Percentiles rank a stretch among this genome's conserved stretches.
These are phyloP conservation scores for Pseudobourletiella spinata DNA, from an alignment of 1,140 invertebrate genomes.

Conservation along the genomic window DNA sequence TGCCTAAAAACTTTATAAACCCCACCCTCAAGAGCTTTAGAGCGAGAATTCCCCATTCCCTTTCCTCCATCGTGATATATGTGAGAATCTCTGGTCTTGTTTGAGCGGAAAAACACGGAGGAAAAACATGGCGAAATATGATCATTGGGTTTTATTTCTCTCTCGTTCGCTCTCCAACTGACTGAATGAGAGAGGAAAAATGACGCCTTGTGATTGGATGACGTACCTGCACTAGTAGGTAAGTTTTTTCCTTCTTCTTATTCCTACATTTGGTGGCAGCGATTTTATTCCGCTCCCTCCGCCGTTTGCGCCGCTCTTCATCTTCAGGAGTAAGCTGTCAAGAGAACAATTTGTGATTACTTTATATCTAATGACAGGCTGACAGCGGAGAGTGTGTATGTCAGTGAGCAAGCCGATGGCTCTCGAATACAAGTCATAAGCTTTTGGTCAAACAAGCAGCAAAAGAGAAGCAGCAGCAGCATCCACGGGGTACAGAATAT, in stretches of 20 bases:
- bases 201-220: background rate
- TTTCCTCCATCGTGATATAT: too few species aligned
- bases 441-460: background rate
- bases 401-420: background rate
- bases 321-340: slow-evolving; percentile 83
- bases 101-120: too few species aligned
- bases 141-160: slow-evolving; percentile 2
- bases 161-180: background rate
- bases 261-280: slow-evolving; percentile 89
- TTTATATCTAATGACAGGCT: slow-evolving; percentile 1
- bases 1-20: too few species aligned
- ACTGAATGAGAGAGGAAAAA: slow-evolving; percentile 1
- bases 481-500: too few species aligned
- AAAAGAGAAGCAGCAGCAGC: too few species aligned
- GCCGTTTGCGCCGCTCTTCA: slow-evolving; percentile 68
- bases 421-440: background rate
- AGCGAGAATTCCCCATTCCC: too few species aligned
- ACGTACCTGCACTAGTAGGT: slow-evolving; percentile 60
- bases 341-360: too few species aligned
- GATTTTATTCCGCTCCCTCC: slow-evolving; percentile 86
- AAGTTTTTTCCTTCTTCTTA: slow-evolving; percentile 84
- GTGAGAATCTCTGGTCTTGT: too few species aligned
- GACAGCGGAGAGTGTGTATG: background rate
- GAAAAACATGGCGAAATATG: slow-evolving; percentile 19
- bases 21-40: too few species aligned